Evolutionary conservation across 2,113 vertebrate genomes (phyloP), one percentile per base, ranked within the genome.

Genomic region (Patagioenas fasciata): DNA sequence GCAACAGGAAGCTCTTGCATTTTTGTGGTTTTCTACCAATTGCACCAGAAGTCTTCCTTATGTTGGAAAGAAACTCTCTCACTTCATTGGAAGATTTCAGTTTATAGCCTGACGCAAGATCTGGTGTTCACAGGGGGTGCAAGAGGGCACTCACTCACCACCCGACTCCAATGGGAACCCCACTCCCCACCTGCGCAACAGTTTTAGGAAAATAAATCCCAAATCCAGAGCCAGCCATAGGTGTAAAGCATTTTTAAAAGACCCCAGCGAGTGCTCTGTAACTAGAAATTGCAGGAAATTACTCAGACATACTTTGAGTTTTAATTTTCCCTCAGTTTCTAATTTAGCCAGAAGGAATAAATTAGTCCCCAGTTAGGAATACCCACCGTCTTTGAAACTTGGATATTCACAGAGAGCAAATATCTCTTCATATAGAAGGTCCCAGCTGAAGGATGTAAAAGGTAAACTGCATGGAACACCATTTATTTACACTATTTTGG

Each of bases 401-500:
- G 32, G 62, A 77, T 89, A 71, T 69, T 89, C 65, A 72, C 44
- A 79, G 21, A 61, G 32, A 93, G 57, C 23, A 67, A 88, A 74
- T 11, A 64, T 80, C 31, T 93, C 61, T 80, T 93, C 73, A 3
- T 3, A 7, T 5, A 79, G 80, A 94, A 93, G 65, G 80, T 89
- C 80, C 77, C 61, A 94, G 83, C 58, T 92, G 90, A 93, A 92
- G 66, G 61, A 89, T 95, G 80, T 75, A 84, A 83, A 87, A 42
- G 62, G 83, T 67, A 80, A 89, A 74, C 65, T 54, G 58, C 80
- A 79, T 38, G 53, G 91, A 93, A 72, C 51, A 61, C 91, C 89
- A 95, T 96, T 95, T 93, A 93, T 97, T 95, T 92, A 81, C 53
- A 57, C 60, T 79, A 81, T 86, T 93, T 89, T 91, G 92, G 91